Evolutionary conservation across 2,888 invertebrate genomes (phyloP).

Genomic region (Erpobdella octoculata): DNA sequence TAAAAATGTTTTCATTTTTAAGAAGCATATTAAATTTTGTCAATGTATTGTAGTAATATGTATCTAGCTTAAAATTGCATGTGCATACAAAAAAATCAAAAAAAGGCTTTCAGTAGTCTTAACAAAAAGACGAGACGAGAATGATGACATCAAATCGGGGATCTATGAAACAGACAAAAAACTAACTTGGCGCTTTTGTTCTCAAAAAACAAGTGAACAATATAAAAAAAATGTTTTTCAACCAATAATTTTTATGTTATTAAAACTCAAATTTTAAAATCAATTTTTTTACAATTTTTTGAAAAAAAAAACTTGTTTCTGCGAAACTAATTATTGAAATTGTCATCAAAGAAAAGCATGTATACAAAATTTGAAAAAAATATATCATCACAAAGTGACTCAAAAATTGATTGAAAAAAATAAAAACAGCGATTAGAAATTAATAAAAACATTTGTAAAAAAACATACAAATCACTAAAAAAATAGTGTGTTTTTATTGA

Average conservation of each 20-base stretch:
- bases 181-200: neutral
- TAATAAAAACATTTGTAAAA: neutral
- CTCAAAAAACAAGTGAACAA: neutral
- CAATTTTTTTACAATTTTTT: neutral
- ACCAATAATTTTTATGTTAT: neutral
- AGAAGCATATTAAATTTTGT: too few relatives aligned
- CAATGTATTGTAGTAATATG: too few relatives aligned
- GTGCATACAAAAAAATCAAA: too few relatives aligned
- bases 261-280: neutral
- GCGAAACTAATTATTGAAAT: neutral
- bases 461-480: neutral
- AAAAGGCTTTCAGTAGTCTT: too few relatives aligned
- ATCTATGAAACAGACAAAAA: neutral
- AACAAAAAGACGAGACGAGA: too few relatives aligned
- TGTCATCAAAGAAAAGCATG: neutral
- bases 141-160: neutral
- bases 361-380: neutral
- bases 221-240: neutral
- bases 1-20: too few relatives aligned
- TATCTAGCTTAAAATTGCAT: too few relatives aligned
- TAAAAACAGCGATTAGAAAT: neutral
- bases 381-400: neutral
- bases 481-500: neutral
- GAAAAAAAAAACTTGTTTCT: neutral
- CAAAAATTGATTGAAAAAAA: neutral